Conservation (phyloP, 2,888 invertebrate genomes). For the Brachylomia viminalis region DNA sequence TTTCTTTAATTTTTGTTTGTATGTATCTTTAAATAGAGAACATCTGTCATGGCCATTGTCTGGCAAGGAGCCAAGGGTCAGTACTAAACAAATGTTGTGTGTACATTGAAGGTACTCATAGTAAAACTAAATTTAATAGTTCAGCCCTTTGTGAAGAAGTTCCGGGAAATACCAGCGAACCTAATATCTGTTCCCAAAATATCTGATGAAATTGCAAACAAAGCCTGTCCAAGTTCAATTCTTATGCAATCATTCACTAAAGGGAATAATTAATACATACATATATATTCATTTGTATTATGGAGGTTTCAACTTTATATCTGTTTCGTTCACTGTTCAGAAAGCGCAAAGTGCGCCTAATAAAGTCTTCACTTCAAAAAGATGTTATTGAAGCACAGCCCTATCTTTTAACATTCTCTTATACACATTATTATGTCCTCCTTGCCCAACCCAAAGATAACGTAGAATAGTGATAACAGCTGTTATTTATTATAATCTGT, state of each 20-base stretch:
- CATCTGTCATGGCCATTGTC: conserved; percentile 16
- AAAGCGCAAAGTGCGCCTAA: no score
- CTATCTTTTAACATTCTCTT: conserved; percentile 30
- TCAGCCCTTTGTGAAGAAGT: not conserved
- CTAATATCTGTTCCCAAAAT: no score
- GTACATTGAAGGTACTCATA: conserved; percentile 30
- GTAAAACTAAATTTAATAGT: not conserved
- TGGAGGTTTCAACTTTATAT: no score
- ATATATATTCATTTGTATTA: no score
- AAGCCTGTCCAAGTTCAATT: no score
- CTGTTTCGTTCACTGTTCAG: no score
- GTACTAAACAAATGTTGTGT: conserved; percentile 15
- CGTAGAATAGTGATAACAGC: conserved; percentile 39
- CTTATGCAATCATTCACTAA: no score
- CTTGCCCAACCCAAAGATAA: conserved; percentile 52
- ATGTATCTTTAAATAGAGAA: conserved; percentile 48
- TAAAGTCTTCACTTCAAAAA: no score
- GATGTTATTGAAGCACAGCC: not conserved
- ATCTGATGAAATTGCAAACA: no score
- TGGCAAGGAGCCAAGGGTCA: conserved; percentile 57
- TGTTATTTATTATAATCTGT: conserved; percentile 51
- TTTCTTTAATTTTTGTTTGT: conserved; percentile 38
- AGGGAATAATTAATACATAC: no score
- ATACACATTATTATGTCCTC: conserved; percentile 11
- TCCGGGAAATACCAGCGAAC: not conserved